These are phyloP conservation scores for Esperia sulphurella DNA, from an alignment of 2,888 invertebrate genomes.

Conservation along the genomic window DNA sequence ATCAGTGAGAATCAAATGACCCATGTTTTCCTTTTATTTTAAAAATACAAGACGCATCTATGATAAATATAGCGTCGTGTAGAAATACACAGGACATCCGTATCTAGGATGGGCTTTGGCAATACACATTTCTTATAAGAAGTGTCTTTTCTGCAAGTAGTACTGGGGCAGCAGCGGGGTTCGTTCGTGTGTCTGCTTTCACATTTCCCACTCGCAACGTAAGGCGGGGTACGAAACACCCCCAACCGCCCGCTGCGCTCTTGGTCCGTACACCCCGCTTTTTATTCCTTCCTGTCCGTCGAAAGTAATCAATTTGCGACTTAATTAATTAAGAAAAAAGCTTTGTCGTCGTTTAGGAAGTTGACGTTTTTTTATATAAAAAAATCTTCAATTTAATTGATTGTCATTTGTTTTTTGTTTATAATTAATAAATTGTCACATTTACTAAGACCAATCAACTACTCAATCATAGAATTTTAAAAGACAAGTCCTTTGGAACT, in stretches of 20 bases:
- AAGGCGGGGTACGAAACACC: constrained; percentile 55
- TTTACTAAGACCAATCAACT: no score
- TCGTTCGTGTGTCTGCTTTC: constrained; percentile 79
- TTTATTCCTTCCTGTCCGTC: constrained; percentile 72
- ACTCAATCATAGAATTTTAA: no score
- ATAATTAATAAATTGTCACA: neutral
- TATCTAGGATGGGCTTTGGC: no score
- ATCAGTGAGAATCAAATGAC: no score
- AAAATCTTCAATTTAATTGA: no score
- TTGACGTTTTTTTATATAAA: neutral
- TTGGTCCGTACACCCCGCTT: constrained; percentile 68
- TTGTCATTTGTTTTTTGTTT: neutral
- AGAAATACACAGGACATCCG: no score
- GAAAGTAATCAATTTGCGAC: constrained; percentile 79
- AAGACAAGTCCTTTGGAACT: no score
- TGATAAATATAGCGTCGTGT: no score
- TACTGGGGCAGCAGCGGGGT: constrained; percentile 71
- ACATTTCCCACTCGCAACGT: constrained; percentile 76
- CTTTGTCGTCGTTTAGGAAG: constrained; percentile 32
- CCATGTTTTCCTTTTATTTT: no score
- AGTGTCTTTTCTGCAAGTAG: constrained; percentile 40
- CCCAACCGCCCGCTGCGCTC: constrained; percentile 39
- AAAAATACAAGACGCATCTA: no score
- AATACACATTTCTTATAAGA: no score
- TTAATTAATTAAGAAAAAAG: constrained; percentile 77